Conservation (phyloP, 2,797 vertebrate species). For the Rhinatrema bivittatum region DNA sequence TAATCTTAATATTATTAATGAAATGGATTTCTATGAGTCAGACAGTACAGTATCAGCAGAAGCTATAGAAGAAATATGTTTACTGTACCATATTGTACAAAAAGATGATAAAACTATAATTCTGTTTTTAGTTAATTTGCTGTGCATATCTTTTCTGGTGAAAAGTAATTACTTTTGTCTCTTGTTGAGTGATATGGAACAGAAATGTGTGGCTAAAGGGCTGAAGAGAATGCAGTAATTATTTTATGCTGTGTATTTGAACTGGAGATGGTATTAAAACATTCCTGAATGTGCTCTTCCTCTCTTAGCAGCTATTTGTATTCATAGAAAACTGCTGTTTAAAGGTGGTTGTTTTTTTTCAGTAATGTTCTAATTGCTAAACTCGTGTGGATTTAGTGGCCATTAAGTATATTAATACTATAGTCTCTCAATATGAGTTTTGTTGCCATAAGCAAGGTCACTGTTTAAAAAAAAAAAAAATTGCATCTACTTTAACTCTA, state of each 20-base stretch:
- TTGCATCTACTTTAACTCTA: too few species aligned
- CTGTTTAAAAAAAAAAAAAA: too few species aligned
- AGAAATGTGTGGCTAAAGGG: background rate
- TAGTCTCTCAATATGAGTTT: background rate
- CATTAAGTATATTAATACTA: fast-evolving
- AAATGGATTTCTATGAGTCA: too few species aligned
- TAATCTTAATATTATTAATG: too few species aligned
- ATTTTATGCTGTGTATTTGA: fast-evolving
- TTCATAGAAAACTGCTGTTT: conserved; percentile 17
- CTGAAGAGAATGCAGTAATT: fast-evolving
- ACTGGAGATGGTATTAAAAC: background rate
- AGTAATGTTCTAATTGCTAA: conserved; percentile 15
- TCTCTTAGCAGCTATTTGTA: conserved; percentile 22
- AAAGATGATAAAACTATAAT: too few species aligned
- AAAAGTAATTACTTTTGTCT: background rate
- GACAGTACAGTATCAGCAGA: too few species aligned
- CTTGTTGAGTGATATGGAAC: fast-evolving
- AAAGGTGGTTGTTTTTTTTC: background rate
- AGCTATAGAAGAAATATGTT: too few species aligned
- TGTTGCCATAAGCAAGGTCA: background rate
- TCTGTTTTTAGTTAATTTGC: too few species aligned
- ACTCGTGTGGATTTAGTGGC: too few species aligned
- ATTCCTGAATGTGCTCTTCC: background rate
- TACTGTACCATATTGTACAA: too few species aligned
- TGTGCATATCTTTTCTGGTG: background rate